Percentiles rank a stretch among this genome's conserved stretches.
These are phyloP conservation scores for Phenacoccus solenopsis DNA, from an alignment of 1,140 invertebrate genomes.

Conservation along the genomic window DNA sequence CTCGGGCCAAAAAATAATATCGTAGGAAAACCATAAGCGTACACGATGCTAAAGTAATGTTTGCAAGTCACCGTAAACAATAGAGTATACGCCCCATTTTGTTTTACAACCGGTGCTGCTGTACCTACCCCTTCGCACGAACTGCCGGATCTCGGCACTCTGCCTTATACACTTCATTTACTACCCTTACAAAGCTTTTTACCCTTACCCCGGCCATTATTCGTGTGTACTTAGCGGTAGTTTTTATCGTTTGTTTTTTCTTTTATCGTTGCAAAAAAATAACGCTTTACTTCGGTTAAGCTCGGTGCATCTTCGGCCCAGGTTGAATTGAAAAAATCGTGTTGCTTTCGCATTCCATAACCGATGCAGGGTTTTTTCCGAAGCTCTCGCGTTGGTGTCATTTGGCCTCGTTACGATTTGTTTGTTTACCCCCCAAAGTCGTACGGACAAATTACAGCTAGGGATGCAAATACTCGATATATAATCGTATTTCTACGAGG, in stretches of 20 bases:
- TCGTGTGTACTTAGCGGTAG: background rate
- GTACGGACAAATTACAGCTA: background rate
- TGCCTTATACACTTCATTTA: constrained; percentile 13
- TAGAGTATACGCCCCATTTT: constrained; percentile 14
- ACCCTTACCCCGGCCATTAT: background rate
- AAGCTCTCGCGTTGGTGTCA: too few species aligned
- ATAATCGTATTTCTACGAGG: background rate
- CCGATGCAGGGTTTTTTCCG: too few species aligned
- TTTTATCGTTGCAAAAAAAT: background rate
- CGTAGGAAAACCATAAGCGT: background rate
- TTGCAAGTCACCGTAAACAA: constrained; percentile 15
- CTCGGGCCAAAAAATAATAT: background rate
- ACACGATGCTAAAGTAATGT: constrained; percentile 4
- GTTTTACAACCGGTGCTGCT: background rate
- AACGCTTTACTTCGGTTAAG: background rate
- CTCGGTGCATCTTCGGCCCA: too few species aligned
- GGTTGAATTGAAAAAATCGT: too few species aligned
- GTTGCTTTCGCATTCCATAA: too few species aligned
- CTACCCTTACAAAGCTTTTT: background rate
- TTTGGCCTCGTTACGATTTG: too few species aligned
- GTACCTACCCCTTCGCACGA: background rate
- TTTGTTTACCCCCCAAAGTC: background rate
- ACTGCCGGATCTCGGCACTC: background rate
- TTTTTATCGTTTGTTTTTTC: background rate
- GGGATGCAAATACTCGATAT: background rate